Evolutionary conservation across 2,113 vertebrate genomes (phyloP), one percentile per base, ranked within the genome.

Genomic region (Felis chaus): DNA sequence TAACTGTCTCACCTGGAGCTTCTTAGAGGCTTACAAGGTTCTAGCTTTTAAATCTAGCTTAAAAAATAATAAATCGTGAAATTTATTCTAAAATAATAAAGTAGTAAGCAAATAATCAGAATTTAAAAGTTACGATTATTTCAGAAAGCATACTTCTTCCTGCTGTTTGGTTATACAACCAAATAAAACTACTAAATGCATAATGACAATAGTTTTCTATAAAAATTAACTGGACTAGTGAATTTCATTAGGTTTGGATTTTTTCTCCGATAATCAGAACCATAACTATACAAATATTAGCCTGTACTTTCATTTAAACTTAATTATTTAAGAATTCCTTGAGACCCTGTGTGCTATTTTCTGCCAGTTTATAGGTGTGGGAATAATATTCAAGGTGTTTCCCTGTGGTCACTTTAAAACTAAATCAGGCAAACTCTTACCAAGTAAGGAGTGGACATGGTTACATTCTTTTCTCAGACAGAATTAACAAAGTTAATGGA

Each of bases 31-130:
- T 68, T 90, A 66, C 0, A 48, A 48, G 4, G 13, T 81, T 84
- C 12, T 71, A 76, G 1, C 14, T 66, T 95, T 73, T 33, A 89
- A 81, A 82, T 86, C 80, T 29, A 82, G 36, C 31, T 50, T 80
- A 94, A 93, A 1, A 61, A 53, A n/a, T 25, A 41, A 31, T 82
- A 79, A 61, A 31, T 69, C 36, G 71, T 88, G 25, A 76, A 25
- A 66, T 94, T 41, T 85, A 29, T 88, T 88, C 50, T 80, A 86
- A 95, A 81, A 71, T 76, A 79, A 81, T 65, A 53, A 89, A 94
- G 50, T 29, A 71, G 23, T 84, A 31, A 93, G 45, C 14, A 92
- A 91, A 89, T 63, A 76, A 91, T 65, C n/a, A 83, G 9, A 89
- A 96, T 61, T 48, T 73, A 57, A 90, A 95, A 68, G 27, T 61